Evolutionary conservation across 2,113 vertebrate species (phyloP).

Genomic region (Phrynosoma platyrhinos): DNA sequence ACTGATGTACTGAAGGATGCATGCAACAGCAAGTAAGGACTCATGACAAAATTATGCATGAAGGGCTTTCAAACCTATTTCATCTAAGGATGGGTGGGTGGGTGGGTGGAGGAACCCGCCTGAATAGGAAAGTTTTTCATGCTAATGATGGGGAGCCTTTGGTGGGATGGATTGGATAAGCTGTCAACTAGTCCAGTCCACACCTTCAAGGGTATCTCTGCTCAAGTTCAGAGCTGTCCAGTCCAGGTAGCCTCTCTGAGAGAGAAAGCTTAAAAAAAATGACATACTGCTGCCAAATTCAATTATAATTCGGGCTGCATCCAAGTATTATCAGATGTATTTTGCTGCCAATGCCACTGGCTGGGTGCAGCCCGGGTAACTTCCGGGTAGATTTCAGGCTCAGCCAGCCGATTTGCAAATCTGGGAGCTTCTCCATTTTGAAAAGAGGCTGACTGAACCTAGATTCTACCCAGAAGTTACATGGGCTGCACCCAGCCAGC

Average conservation of each 20-base stretch:
- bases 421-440: too few relatives aligned
- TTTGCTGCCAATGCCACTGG: too few relatives aligned
- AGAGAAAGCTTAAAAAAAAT: too few relatives aligned
- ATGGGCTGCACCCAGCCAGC: too few relatives aligned
- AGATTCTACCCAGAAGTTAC: too few relatives aligned
- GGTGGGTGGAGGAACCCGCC: background rate
- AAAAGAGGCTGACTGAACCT: too few relatives aligned
- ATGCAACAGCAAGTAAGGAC: background rate
- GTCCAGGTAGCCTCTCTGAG: background rate
- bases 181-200: background rate
- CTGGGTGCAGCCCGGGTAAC: too few relatives aligned
- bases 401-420: too few relatives aligned
- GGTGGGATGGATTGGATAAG: background rate
- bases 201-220: background rate
- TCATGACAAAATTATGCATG: background rate
- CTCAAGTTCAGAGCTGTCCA: background rate
- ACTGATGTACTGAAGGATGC: background rate
- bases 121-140: background rate
- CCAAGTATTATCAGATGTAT: too few relatives aligned
- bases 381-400: too few relatives aligned
- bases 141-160: background rate
- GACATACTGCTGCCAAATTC: too few relatives aligned
- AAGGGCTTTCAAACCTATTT: background rate
- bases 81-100: background rate
- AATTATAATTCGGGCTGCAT: too few relatives aligned